Evolutionary conservation across 2,888 invertebrate genomes (phyloP), one percentile per base, ranked within the genome.

Genomic region (Synanthedon tipuliformis): DNA sequence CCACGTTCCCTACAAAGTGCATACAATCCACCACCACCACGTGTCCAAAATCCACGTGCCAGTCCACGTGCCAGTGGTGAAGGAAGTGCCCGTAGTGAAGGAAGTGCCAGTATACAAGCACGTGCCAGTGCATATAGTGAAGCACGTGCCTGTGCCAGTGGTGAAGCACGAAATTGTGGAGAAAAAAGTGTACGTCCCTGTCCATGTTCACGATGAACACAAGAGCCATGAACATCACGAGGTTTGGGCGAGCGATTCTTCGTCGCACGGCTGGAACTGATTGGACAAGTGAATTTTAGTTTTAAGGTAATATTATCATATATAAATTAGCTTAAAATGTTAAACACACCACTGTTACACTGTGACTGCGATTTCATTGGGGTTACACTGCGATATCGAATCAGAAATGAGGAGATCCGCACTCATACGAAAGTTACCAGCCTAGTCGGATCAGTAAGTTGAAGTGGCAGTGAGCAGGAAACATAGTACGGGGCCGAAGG

Each of bases 251-350:
- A 68, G 82, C 77, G 82, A 84, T 70, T 66, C 83, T 78, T 63
- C 76, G 73, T 81, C 81, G 59, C 86, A 87, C 56, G 85, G 86
- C 82, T 87, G 87, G 86, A 64, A 86, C 78, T 86, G 85, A 87
- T 74, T 12, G 52, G 48, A 18, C 41, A 45, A 16, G 55, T 53
- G 56, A 40, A 58, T 54, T 62, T 60, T 56, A 75, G 74, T 62
- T 2, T 62, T 78, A 76, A 78, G 81, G 83, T 84, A 50, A 55
- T 7, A 4, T 48, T 45, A n/a, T 41, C 23, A 5, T 50, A 18
- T n/a, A 41, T 8, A 8, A 2, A 27, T n/a, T 0, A 2, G 27
- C 13, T 50, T 18, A 18, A 5, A 7, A 27, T 7, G 27, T 27
- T 27, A 27, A 23, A 23, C 23, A 23, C 23, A 23, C 4, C 23